Conservation (phyloP, 2,888 invertebrate species). For the Philereme vetulata region DNA sequence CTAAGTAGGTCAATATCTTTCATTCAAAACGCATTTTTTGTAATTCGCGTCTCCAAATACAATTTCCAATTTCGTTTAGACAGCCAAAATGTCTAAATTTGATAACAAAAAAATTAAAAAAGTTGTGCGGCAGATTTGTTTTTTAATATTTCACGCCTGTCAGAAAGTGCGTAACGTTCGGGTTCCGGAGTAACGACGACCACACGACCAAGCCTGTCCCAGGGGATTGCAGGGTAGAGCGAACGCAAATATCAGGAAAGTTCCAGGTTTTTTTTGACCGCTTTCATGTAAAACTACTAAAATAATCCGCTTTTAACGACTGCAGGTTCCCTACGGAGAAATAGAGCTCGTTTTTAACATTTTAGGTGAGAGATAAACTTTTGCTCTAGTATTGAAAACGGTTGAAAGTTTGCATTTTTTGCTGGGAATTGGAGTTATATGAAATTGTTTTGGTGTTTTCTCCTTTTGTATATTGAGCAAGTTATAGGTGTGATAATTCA, state of each 20-base stretch:
- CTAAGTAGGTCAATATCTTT: slow-evolving; percentile 28
- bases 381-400: slow-evolving; percentile 29
- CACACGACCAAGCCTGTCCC: slow-evolving; percentile 15
- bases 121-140: slow-evolving; percentile 30
- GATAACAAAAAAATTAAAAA: slow-evolving; percentile 27
- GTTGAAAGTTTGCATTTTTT: slow-evolving; percentile 21
- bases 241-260: slow-evolving; percentile 15
- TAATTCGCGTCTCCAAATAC: background rate
- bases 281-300: slow-evolving; percentile 48
- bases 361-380: slow-evolving; percentile 27
- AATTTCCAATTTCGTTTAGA: slow-evolving; percentile 4
- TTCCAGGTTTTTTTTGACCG: slow-evolving; percentile 10
- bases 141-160: slow-evolving; percentile 37
- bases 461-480: too few species aligned
- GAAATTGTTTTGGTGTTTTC: too few species aligned
- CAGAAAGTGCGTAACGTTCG: slow-evolving; percentile 30
- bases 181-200: slow-evolving; percentile 23
- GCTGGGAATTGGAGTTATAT: too few species aligned
- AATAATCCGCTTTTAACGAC: slow-evolving; percentile 55
- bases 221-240: slow-evolving; percentile 9
- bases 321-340: slow-evolving; percentile 36
- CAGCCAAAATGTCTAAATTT: slow-evolving; percentile 13
- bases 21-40: slow-evolving; percentile 18
- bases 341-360: slow-evolving; percentile 43
- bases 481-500: too few species aligned